Base-by-base conservation (phyloP, 2,888 invertebrate species). In the Drosophila greeni region DNA sequence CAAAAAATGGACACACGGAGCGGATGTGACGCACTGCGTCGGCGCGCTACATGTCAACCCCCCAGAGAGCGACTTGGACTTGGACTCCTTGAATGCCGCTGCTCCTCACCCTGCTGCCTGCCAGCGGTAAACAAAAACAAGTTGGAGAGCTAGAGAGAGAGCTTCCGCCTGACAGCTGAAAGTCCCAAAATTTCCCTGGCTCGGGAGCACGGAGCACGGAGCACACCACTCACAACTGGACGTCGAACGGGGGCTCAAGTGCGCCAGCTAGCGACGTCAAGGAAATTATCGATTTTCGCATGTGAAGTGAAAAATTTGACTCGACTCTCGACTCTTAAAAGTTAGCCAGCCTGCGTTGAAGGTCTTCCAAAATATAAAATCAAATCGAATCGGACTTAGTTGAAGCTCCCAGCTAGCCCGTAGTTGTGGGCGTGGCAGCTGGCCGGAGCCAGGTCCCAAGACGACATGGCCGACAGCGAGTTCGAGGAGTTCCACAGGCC, bases 401-500 rank as follows among this genome's bases (percentile, higher is more conserved):
- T 12, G 16, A 6, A 37, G 49, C 29, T 9, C 20, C 33, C 33
- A 43, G 52, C 48, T 34, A 45, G 61, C 39, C 56, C 34, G 24
- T 16, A 40, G 31, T 24, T 37, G 68, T 64, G 48, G 72, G 73
- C 62, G 80, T 76, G 79, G 75, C 80, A 74, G 66, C 70, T 72
- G 70, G 54, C 52, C 62, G 40, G 12, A 66, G 56, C 34, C 56
- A 60, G 61, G 53, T 55, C 66, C 72, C 66, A 29, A 53, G 9
- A 24, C 48, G 66, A 40, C 31, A 56, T 97, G 96, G 96, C 96
- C 86, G 97, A 97, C 91, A 94, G 93, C 89, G 96, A 97, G 90
- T 97, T 95, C 90, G 96, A 97, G 90, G 95, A 97, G 92, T 96
- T 97, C 91, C 94, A 94, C 86, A 93, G 94, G 86, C 86, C 86